Evolutionary conservation across 1,140 invertebrate species (phyloP).

Genomic region (Asbolus verrucosus): DNA sequence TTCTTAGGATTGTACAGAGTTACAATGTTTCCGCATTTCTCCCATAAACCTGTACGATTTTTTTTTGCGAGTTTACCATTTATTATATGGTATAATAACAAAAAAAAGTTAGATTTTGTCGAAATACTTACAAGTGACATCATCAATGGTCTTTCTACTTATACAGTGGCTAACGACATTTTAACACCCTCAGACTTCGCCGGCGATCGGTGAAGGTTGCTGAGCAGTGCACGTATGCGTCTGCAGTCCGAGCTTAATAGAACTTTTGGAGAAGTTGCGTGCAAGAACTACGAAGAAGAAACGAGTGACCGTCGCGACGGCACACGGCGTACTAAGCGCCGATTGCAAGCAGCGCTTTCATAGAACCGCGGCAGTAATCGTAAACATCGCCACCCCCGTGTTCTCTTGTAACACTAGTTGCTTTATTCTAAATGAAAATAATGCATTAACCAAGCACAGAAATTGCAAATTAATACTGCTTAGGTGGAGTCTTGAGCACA

Average conservation of each 20-base stretch:
- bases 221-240: too few species aligned
- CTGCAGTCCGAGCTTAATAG: neutral
- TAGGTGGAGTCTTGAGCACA: neutral
- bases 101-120: neutral
- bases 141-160: neutral
- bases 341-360: conserved; percentile 37
- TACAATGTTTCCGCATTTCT: neutral
- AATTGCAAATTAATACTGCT: conserved; percentile 19
- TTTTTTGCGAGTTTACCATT: neutral
- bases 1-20: neutral
- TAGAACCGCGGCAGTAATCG: conserved; percentile 20
- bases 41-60: neutral
- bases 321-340: conserved; percentile 42
- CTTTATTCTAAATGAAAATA: conserved; percentile 30
- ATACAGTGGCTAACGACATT: neutral
- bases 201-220: neutral
- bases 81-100: neutral
- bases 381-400: conserved; percentile 38
- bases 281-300: neutral
- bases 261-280: conserved; percentile 16
- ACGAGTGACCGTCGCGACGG: conserved; percentile 41
- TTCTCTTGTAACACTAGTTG: conserved; percentile 38
- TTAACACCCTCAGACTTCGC: neutral
- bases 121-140: neutral
- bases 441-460: conserved; percentile 13